Conservation (phyloP, 1,140 invertebrate genomes). For the Sycophila sp. region DNA sequence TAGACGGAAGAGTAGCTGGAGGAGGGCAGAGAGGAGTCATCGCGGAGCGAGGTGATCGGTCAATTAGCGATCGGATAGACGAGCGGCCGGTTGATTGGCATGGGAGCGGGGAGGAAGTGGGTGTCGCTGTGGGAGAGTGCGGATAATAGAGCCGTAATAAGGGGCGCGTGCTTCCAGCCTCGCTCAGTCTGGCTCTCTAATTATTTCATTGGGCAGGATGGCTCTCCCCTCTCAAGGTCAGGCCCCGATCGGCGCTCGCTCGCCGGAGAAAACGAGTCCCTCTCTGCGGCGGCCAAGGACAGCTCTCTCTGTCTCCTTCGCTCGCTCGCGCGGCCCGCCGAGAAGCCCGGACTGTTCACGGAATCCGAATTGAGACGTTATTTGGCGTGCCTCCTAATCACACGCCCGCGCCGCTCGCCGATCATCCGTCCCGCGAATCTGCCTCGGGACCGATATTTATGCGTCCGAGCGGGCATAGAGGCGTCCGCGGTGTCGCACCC, state of each 20-base stretch:
- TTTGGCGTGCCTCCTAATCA: constrained; percentile 59
- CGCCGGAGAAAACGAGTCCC: constrained; percentile 30
- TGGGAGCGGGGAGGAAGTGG: not conserved
- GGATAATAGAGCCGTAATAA: constrained; percentile 36
- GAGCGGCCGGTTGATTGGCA: too few species aligned
- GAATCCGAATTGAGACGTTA: constrained; percentile 63
- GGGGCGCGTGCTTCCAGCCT: constrained; percentile 24
- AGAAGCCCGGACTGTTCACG: too few species aligned
- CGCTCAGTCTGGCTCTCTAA: constrained; percentile 24
- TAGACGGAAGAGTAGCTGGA: too few species aligned
- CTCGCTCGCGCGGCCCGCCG: not conserved
- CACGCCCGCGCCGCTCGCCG: constrained; percentile 10
- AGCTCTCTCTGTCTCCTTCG: constrained; percentile 9
- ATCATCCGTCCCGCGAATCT: not conserved
- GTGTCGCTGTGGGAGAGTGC: not conserved
- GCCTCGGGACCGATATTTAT: too few species aligned
- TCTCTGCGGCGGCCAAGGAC: constrained; percentile 38
- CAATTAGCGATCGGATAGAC: too few species aligned
- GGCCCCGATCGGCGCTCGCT: too few species aligned
- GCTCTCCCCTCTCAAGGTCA: constrained; percentile 30
- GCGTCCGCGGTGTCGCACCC: too few species aligned
- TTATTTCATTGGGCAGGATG: constrained; percentile 33
- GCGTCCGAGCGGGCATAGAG: too few species aligned
- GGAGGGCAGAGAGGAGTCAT: too few species aligned
- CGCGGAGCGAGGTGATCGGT: too few species aligned